Evolutionary conservation across 2,797 vertebrate genomes (phyloP).

Genomic region (Halcyon badia): DNA sequence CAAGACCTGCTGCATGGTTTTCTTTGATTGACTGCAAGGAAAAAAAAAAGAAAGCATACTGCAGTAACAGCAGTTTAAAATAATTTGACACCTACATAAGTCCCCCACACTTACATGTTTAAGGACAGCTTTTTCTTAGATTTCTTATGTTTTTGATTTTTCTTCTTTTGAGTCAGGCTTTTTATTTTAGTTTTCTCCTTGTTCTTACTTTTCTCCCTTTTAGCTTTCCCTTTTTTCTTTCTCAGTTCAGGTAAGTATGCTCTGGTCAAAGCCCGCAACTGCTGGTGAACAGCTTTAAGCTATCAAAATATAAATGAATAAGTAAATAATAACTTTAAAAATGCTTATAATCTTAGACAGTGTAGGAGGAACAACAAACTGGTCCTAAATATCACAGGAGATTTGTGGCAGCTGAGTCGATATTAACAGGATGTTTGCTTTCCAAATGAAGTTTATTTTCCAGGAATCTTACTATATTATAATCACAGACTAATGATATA

Average conservation of each 20-base stretch:
- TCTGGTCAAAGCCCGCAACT: constrained; percentile 85
- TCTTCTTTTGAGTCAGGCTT: constrained; percentile 71
- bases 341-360: neutral
- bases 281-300: constrained; percentile 88
- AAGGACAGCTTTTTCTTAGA: constrained; percentile 77
- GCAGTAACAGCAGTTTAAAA: constrained; percentile 28
- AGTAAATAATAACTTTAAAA: neutral
- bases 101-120: constrained; percentile 81
- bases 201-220: constrained; percentile 78
- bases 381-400: neutral
- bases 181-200: constrained; percentile 74
- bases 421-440: neutral
- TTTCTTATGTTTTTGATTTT: constrained; percentile 78
- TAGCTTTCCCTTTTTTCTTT: constrained; percentile 84
- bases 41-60: neutral
- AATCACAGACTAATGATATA: neutral
- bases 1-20: constrained; percentile 60
- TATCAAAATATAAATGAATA: constrained; percentile 53
- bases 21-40: constrained; percentile 78
- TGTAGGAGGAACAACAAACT: neutral
- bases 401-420: neutral
- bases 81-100: constrained; percentile 32
- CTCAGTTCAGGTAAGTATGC: constrained; percentile 81
- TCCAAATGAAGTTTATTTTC: neutral
- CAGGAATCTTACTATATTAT: neutral